Conservation (phyloP, 2,888 invertebrate genomes). For the Saturnia pavonia region DNA sequence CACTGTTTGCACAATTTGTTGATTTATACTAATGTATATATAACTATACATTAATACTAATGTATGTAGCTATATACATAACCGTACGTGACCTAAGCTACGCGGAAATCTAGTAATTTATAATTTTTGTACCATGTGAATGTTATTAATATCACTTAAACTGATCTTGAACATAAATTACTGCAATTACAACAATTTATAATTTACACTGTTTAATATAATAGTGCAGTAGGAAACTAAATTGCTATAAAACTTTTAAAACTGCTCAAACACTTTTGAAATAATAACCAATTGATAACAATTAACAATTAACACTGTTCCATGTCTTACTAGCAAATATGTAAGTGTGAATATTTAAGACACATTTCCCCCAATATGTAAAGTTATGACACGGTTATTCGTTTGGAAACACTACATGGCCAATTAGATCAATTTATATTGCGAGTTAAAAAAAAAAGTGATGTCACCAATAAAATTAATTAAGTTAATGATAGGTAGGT, state of each 20-base stretch:
- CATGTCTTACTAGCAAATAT: not conserved
- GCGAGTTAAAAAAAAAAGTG: not conserved
- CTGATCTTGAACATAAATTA: not conserved
- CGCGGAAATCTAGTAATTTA: not conserved
- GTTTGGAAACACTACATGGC: not conserved
- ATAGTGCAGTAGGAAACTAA: not conserved
- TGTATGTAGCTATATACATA: no score
- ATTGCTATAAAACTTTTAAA: not conserved
- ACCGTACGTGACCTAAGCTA: no score
- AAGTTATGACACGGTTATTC: not conserved
- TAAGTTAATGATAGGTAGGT: not conserved
- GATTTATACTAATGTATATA: no score
- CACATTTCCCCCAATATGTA: not conserved
- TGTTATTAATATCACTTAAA: not conserved
- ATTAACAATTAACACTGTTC: not conserved
- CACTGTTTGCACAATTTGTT: no score
- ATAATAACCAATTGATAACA: not conserved
- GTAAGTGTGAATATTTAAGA: not conserved
- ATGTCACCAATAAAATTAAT: constrained; percentile 2
- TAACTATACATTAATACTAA: no score
- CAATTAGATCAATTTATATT: not conserved
- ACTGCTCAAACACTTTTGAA: not conserved
- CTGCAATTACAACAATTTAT: not conserved
- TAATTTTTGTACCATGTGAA: not conserved
- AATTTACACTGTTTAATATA: not conserved